phyloP scores from a whole-genome alignment of 2,888 invertebrate species.

The Perdita meconis region DNA sequence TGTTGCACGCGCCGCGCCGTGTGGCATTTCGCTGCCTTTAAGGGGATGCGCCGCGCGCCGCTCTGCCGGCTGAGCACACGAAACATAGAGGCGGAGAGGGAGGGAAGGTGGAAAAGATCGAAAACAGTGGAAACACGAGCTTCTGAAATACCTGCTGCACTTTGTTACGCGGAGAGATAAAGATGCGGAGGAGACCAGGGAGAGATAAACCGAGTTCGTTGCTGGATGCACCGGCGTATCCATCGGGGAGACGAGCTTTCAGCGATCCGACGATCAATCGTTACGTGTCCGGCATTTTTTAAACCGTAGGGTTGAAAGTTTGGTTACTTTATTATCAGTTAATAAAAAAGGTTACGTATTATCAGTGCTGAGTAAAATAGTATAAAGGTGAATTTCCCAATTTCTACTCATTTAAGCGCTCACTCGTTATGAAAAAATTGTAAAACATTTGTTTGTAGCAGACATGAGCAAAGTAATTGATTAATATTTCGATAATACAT shows the following conservation, averaged over 20 bases:
- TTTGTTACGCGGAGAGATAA: slow-evolving; percentile 23
- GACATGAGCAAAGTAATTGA: too few relatives aligned
- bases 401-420: too few relatives aligned
- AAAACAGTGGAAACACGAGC: slow-evolving; percentile 29
- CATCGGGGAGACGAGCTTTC: not conserved
- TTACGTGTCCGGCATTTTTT: not conserved
- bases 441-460: too few relatives aligned
- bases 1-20: slow-evolving; percentile 38
- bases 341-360: too few relatives aligned
- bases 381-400: too few relatives aligned
- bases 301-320: not conserved
- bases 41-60: slow-evolving; percentile 37
- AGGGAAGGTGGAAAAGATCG: slow-evolving; percentile 37
- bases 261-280: not conserved
- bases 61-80: slow-evolving; percentile 16
- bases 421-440: too few relatives aligned
- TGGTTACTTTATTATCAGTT: too few relatives aligned
- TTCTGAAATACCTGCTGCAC: slow-evolving; percentile 6
- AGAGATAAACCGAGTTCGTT: slow-evolving; percentile 11
- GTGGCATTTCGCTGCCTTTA: slow-evolving; percentile 55
- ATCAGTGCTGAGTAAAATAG: too few relatives aligned
- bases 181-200: slow-evolving; percentile 8
- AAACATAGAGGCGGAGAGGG: too few relatives aligned
- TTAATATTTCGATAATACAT: too few relatives aligned
- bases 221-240: slow-evolving; percentile 9